Conservation (phyloP, 2,797 vertebrate genomes). For the Buphagus erythrorhynchus region DNA sequence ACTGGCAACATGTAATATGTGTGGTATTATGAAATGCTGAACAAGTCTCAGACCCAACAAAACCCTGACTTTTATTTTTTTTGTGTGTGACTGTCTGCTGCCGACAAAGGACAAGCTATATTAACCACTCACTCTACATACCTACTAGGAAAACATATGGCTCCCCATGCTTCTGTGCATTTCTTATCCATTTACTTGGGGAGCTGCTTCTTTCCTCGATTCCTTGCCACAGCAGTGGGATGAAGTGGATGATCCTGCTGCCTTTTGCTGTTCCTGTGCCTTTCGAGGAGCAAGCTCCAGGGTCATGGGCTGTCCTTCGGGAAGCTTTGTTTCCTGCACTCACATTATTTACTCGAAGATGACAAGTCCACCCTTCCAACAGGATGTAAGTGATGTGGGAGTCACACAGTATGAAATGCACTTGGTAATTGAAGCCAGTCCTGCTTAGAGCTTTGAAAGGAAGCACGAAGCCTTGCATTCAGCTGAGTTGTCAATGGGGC, state of each 20-base stretch:
- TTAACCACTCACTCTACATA: neutral
- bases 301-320: neutral
- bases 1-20: neutral
- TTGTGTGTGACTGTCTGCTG: neutral
- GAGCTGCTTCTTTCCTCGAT: neutral
- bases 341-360: neutral
- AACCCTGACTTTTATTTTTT: neutral
- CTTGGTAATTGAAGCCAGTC: conserved; percentile 16
- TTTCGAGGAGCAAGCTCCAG: neutral
- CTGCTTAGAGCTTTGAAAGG: neutral
- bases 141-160: rapidly evolving
- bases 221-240: neutral
- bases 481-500: neutral
- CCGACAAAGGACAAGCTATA: neutral
- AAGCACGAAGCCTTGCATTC: neutral
- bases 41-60: neutral
- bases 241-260: neutral
- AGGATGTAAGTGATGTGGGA: neutral
- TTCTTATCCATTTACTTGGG: neutral
- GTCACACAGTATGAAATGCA: neutral
- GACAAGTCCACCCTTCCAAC: neutral
- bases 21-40: neutral
- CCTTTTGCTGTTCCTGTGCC: neutral
- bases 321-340: conserved; percentile 8
- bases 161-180: neutral